Evolutionary conservation across 2,113 vertebrate genomes (phyloP).

Genomic region (Bostrychus sinensis): DNA sequence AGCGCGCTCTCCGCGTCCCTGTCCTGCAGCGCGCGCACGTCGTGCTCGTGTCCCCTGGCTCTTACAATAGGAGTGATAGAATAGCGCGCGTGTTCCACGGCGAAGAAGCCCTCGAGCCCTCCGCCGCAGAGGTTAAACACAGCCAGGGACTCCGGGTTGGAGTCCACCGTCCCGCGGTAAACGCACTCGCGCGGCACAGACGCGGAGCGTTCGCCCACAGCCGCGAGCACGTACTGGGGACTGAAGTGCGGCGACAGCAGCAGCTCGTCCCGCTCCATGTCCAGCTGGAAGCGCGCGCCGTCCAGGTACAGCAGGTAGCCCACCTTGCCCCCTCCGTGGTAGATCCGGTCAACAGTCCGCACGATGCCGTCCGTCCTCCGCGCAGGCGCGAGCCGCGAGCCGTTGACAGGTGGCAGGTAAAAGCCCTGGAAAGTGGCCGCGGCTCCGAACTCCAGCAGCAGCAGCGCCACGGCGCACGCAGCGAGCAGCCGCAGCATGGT

Average conservation of each 20-base stretch:
- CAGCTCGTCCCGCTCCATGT: conserved; percentile 87
- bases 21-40: conserved; percentile 82
- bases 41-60: conserved; percentile 66
- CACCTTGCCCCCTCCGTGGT: conserved; percentile 88
- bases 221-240: conserved; percentile 62
- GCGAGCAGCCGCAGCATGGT: conserved; percentile 65
- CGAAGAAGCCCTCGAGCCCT: conserved; percentile 91
- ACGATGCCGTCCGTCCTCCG: conserved; percentile 82
- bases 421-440: conserved; percentile 61
- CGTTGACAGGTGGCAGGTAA: conserved; percentile 74
- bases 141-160: conserved; percentile 87
- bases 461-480: conserved; percentile 51
- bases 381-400: conserved; percentile 71
- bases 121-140: conserved; percentile 89
- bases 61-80: conserved; percentile 81
- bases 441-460: conserved; percentile 59
- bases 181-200: conserved; percentile 77
- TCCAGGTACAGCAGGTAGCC: conserved; percentile 90
- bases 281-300: conserved; percentile 87
- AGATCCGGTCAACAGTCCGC: conserved; percentile 86
- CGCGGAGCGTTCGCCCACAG: conserved; percentile 62
- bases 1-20: conserved; percentile 75
- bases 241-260: conserved; percentile 73
- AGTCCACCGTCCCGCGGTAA: conserved; percentile 91
- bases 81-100: conserved; percentile 86